These are phyloP conservation scores for Danio albolineatus DNA, from an alignment of 2,797 vertebrate species.

Conservation along the genomic window DNA sequence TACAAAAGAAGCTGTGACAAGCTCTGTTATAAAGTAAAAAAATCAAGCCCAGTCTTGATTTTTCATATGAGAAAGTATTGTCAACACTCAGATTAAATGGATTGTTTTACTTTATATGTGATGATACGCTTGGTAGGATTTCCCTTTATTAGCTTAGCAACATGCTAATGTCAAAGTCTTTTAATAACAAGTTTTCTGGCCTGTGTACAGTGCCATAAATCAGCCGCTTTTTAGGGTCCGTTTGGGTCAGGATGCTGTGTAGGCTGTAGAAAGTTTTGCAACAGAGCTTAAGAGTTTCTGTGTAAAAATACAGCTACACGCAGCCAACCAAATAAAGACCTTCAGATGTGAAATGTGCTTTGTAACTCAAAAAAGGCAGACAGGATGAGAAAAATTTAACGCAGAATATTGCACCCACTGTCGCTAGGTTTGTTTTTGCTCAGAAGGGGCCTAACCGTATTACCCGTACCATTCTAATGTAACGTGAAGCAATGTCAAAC, in stretches of 20 bases:
- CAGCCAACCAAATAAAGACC: slow-evolving; percentile 26
- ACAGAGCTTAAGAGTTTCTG: neutral
- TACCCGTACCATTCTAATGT: slow-evolving; percentile 14
- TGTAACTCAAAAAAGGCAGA: slow-evolving; percentile 3
- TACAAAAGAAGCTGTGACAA: neutral
- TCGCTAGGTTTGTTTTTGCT: slow-evolving; percentile 19
- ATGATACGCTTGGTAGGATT: neutral
- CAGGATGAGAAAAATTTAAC: neutral
- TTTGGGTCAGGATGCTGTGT: slow-evolving; percentile 8
- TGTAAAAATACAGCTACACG: neutral
- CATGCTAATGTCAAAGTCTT: neutral
- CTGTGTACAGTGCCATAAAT: neutral
- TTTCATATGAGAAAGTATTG: neutral
- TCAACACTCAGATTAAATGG: neutral
- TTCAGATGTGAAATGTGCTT: slow-evolving; percentile 43
- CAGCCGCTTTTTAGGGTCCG: neutral
- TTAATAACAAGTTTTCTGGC: neutral
- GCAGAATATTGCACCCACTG: neutral
- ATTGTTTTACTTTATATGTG: neutral
- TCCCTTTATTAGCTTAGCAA: neutral
- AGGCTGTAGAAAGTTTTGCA: slow-evolving; percentile 23
- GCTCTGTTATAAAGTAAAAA: neutral
- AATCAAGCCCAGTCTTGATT: neutral
- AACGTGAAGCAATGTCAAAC: slow-evolving; percentile 15
- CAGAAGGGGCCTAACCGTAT: slow-evolving; percentile 1